Evolutionary conservation across 2,113 vertebrate genomes (phyloP).

Genomic region (Calonectris borealis): DNA sequence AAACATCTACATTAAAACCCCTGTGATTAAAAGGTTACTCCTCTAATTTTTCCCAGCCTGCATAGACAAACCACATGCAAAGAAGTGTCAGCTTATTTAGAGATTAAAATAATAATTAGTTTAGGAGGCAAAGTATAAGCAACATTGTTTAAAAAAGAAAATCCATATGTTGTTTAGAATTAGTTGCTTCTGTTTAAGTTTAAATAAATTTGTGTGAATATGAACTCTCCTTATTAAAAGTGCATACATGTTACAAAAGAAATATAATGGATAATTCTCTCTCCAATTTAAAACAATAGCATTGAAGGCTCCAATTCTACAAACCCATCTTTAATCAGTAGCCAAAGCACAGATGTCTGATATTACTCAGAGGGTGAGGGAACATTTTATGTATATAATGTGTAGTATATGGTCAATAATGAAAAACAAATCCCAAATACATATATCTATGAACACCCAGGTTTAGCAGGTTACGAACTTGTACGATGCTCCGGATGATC

Average conservation of each 20-base stretch:
- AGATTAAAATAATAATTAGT: conserved; percentile 56
- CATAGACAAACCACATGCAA: conserved; percentile 41
- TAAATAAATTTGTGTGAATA: conserved; percentile 12
- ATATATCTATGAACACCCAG: not conserved
- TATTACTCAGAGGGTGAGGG: conserved; percentile 14
- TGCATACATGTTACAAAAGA: conserved; percentile 1
- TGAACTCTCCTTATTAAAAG: conserved; percentile 31
- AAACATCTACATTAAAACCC: conserved; percentile 4
- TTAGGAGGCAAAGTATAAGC: conserved; percentile 43
- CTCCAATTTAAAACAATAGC: conserved; percentile 41
- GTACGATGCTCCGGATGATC: not conserved
- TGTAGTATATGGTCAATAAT: not conserved
- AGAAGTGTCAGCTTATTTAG: conserved; percentile 51
- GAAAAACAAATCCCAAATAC: not conserved
- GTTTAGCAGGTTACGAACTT: not conserved
- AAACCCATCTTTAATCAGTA: conserved; percentile 51
- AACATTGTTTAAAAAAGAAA: conserved; percentile 34
- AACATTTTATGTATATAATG: not conserved
- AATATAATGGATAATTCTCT: conserved; percentile 20
- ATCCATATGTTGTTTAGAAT: conserved; percentile 25
- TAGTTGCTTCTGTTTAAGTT: conserved; percentile 43
- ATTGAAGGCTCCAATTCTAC: conserved; percentile 34
- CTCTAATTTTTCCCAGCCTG: conserved; percentile 43
- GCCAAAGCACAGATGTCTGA: conserved; percentile 54
- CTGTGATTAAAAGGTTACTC: conserved; percentile 52